Base-by-base conservation (phyloP, 2,888 invertebrate species). In the Heteromurus nitidus region DNA sequence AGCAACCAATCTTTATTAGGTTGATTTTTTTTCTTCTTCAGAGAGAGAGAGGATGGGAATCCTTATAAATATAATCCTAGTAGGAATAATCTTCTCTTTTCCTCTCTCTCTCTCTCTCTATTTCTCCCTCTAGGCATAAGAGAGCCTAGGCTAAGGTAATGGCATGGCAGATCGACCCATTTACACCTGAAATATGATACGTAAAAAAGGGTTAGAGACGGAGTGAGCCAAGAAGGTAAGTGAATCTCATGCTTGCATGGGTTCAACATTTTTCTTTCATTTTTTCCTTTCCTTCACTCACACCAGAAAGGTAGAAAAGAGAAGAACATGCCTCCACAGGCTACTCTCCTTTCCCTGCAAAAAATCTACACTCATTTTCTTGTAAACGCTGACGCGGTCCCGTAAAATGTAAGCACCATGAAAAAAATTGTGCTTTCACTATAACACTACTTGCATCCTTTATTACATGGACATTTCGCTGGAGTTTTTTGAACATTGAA, bases 121-220 rank as follows among this genome's bases (percentile, higher is more conserved):
- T 69, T 75, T 72, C 76, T 55, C 67, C 60, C 30, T 1, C 24
- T 36, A 1, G 47, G 47, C 47, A 47, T 42, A 50, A 28, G 42
- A n/a, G 11, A 44, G 20, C 72, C 47, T n/a, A n/a, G 47, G 36
- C 36, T n/a, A 76, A 60, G 60, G 76, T 68, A 68, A 76, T 68
- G 58, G 76, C 24, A 60, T 68, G 68, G 76, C 68, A 68, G 76
- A 85, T 83, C 83, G 85, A 81, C 85, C 83, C 82, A 85, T 84
- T 84, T 85, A 81, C 85, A 84, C 85, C 85, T 85, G 83, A 81
- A 82, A 82, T 75, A 70, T 76, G 68, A 76, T 68, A 76, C 68
- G 60, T 67, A 53, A 76, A 68, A 64, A 73, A 76, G 60, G 76
- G 76, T 76, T 76, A 68, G 68, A 68, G 68, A n/a, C n/a, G 58